Base-by-base conservation (phyloP, 2,888 invertebrate genomes). In the Catocala nupta region DNA sequence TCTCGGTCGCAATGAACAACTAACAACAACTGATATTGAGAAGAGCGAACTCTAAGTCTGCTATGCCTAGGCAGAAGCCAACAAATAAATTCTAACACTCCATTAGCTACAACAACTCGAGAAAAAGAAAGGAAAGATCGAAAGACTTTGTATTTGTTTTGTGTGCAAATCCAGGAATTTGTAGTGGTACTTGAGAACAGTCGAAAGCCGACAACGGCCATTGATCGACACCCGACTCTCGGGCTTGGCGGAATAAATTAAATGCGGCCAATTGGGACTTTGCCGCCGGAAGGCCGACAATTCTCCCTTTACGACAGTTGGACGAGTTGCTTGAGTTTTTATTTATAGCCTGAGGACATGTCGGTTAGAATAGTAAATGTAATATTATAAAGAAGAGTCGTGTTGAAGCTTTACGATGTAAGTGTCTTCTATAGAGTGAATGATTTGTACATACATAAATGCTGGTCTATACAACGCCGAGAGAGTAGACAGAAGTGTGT, bases 191-290 rank as follows among this genome's bases (percentile, higher is more conserved):
- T 73, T 53, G 55, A 59, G 49, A 55, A 9, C 33, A 55, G 53
- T 53, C 55, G 57, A 77, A 75, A 58, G 63, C 56, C 10, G 12
- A 54, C n/a, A 49, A 59, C 51, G 59, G 48, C 57, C 63, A 68
- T 77, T 77, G 73, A 78, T 69, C 59, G 71, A 75, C 77, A 75
- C 70, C 63, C 58, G 62, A 56, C 59, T 65, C 67, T 60, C 73
- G 63, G 68, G 63, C 49, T 63, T 67, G 60, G 72, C 64, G 61
- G 71, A 69, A 73, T 77, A 71, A 79, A 80, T 80, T 77, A 77
- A 80, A 75, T 55, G 63, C 49, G 57, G 61, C 65, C 73, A 65
- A 68, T 70, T 68, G 68, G 53, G 65, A 63, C 62, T 60, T 66
- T 63, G 63, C 64, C 61, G 59, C 62, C 64, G 71, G 71, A 70